These are phyloP conservation scores for Phasianus colchicus DNA, from an alignment of 2,113 vertebrate genomes.

Conservation along the genomic window DNA sequence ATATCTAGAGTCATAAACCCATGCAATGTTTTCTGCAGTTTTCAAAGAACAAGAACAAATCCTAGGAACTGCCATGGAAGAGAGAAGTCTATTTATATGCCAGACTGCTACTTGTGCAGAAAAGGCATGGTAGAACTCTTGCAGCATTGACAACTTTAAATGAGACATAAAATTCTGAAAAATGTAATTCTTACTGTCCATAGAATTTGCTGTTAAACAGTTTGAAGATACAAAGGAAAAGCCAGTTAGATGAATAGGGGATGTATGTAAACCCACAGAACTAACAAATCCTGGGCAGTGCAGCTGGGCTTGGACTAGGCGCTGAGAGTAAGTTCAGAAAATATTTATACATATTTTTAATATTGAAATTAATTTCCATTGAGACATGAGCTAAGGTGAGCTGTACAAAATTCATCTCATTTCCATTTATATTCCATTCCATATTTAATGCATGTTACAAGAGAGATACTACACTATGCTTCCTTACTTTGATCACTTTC, in stretches of 20 bases:
- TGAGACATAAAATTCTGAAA: not conserved
- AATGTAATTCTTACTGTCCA: not conserved
- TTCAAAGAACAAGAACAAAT: not conserved
- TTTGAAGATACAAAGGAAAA: not conserved
- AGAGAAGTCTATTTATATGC: not conserved
- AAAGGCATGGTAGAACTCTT: not conserved
- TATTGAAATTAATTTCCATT: not conserved
- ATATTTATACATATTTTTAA: not conserved
- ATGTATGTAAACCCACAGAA: not conserved
- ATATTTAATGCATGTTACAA: not conserved
- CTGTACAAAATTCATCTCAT: not conserved
- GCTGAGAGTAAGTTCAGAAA: not conserved
- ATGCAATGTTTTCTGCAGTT: not conserved
- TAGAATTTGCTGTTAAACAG: not conserved
- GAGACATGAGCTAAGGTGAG: not conserved
- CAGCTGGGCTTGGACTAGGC: not conserved
- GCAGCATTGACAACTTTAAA: not conserved
- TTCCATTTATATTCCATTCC: not conserved
- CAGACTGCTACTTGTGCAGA: not conserved
- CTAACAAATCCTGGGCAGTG: not conserved
- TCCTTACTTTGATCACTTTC: not conserved
- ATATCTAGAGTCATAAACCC: not conserved
- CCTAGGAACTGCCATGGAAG: not conserved
- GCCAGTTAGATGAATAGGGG: rapidly evolving
- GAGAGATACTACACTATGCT: not conserved